Conservation (phyloP, 2,888 invertebrate genomes). For the Dicranocentrus wangi region DNA sequence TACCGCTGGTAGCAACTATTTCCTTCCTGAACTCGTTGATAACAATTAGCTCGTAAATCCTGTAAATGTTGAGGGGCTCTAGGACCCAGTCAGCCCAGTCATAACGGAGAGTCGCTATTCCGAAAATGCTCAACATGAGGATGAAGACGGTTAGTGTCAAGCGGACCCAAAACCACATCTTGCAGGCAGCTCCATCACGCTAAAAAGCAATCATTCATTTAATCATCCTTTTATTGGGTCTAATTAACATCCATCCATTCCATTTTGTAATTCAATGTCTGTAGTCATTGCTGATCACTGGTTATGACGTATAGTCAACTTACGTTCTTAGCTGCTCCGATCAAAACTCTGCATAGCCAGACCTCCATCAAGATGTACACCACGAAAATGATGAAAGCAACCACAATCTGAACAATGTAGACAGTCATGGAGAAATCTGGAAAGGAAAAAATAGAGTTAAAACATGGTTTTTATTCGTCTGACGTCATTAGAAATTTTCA, state of each 20-base stretch:
- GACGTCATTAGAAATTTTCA: background rate
- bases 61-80: conserved; percentile 65
- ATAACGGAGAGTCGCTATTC: conserved; percentile 64
- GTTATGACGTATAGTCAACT: too few species aligned
- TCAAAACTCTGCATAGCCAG: conserved; percentile 58
- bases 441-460: too few species aligned
- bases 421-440: conserved; percentile 51
- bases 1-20: conserved; percentile 63
- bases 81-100: conserved; percentile 68
- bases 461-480: too few species aligned
- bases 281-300: too few species aligned
- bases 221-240: background rate
- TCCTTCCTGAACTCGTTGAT: conserved; percentile 68
- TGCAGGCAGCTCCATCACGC: conserved; percentile 67
- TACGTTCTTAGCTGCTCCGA: conserved; percentile 62
- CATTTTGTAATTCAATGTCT: too few species aligned
- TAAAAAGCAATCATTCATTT: conserved; percentile 14
- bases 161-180: conserved; percentile 68
- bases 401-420: conserved; percentile 55
- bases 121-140: conserved; percentile 63
- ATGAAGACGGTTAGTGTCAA: conserved; percentile 64
- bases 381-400: conserved; percentile 55
- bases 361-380: conserved; percentile 60
- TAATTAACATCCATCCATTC: background rate
- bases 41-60: conserved; percentile 66